Conservation (phyloP, 2,113 vertebrate genomes). For the Jaculus jaculus region DNA sequence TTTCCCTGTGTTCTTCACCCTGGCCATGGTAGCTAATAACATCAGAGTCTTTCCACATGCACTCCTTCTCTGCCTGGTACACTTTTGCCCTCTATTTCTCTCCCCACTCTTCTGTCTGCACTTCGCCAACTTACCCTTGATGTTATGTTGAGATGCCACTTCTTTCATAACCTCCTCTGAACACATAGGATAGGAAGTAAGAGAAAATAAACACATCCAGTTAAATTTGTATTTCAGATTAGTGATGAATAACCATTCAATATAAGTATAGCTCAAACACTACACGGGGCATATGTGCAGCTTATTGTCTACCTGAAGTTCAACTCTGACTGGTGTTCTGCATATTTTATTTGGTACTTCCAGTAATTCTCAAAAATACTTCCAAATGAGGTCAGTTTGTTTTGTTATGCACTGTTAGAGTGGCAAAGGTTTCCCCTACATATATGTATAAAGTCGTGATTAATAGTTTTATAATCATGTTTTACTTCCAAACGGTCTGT, state of each 20-base stretch:
- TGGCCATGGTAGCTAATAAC: background rate
- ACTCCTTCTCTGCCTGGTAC: background rate
- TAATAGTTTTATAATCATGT: background rate
- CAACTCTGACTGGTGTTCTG: background rate
- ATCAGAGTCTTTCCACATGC: background rate
- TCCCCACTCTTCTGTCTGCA: background rate
- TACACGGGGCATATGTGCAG: background rate
- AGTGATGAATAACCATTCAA: background rate
- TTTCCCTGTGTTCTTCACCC: background rate
- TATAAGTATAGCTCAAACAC: background rate
- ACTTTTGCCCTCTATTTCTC: background rate
- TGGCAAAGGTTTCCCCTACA: background rate
- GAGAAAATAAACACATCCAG: background rate
- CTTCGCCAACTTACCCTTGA: background rate
- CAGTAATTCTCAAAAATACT: background rate
- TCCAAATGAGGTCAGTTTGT: background rate
- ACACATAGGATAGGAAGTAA: background rate
- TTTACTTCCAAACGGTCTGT: background rate
- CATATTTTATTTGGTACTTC: background rate
- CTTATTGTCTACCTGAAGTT: background rate
- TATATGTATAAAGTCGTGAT: background rate
- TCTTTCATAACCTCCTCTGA: background rate
- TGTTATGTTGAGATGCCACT: background rate
- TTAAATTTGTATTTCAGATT: slow-evolving; percentile 10
- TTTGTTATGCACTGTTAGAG: background rate